Evolutionary conservation across 2,888 invertebrate genomes (phyloP), one percentile per base, ranked within the genome.

Genomic region (Bellardia pandia): DNA sequence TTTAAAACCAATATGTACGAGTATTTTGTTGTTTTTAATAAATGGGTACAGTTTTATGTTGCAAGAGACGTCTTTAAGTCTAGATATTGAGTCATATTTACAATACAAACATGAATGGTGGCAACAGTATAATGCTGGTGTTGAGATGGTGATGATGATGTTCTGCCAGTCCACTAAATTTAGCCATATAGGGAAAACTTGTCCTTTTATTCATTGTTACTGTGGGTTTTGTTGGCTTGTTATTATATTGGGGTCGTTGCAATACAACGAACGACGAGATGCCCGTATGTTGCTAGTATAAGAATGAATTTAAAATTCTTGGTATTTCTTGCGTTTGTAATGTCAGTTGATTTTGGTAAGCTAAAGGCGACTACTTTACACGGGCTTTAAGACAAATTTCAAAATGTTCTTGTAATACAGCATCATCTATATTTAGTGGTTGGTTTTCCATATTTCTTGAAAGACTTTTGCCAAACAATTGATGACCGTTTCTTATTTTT

Each of bases 61-160:
- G 71, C 72, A 48, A 58, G 58, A 48, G 84, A 84, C 77, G 85
- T 75, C 85, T 75, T 40, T 13, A 75, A 68, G 85, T 85, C 79
- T 79, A 37, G 75, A 62, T 85, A 75, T 75, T 85, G 85, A 85
- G 78, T 85, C 79, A 85, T 79, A 45, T 76, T 60, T 42, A 72
- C 30, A 51, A 53, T 71, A 72, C 30, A 51, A 53, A 76, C 76
- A 71, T 69, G 69, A 81, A 66, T 81, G 66, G 45, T 66, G 66
- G 45, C 80, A 40, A 48, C 69, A 9, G 5, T 1, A 60, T 13
- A 60, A 78, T 51, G 60, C 42, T 60, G 78, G 40, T 48, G 69
- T 5, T 48, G 62, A 53, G 64, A 72, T n/a, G 8, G 8, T 23
- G 40, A 48, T 60, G 75, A 14, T 51, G 66, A 33, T 42, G 77